These are phyloP conservation scores for Sinocyclocheilus anshuiensis DNA, from an alignment of 2,113 vertebrate genomes.

Conservation along the genomic window DNA sequence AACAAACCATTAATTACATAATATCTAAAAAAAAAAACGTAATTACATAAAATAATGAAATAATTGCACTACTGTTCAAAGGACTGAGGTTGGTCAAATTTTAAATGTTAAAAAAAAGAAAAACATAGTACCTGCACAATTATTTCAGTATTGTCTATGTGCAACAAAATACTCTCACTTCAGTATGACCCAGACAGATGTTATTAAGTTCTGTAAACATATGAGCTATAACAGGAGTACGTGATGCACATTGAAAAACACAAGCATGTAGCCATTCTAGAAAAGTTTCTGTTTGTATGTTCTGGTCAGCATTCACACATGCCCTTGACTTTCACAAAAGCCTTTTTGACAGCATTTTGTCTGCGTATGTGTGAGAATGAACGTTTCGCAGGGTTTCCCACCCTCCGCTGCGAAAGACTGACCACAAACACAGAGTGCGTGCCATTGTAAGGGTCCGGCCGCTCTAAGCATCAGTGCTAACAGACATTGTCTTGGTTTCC, in stretches of 20 bases:
- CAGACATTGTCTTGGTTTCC: slow-evolving; percentile 76
- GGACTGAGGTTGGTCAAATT: too few relatives aligned
- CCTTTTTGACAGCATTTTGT: slow-evolving; percentile 35
- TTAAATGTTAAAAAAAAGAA: background rate
- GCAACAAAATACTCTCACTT: background rate
- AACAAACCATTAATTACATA: too few relatives aligned
- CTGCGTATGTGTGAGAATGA: slow-evolving; percentile 58
- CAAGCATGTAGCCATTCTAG: background rate
- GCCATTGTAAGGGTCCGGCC: slow-evolving; percentile 69
- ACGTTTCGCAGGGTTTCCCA: slow-evolving; percentile 41
- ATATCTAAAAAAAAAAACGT: too few relatives aligned
- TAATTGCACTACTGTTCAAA: too few relatives aligned
- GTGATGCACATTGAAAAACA: background rate
- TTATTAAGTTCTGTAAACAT: slow-evolving; percentile 6
- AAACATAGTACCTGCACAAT: background rate
- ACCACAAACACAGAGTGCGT: slow-evolving; percentile 63
- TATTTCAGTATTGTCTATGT: background rate
- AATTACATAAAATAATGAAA: too few relatives aligned
- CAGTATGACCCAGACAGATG: slow-evolving; percentile 9
- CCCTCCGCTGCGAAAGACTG: slow-evolving; percentile 54
- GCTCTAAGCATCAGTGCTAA: slow-evolving; percentile 69
- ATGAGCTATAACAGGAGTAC: background rate
- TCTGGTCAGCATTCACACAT: background rate
- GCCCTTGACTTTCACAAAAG: slow-evolving; percentile 30
- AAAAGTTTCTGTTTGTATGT: background rate